A percentile compares a stretch with the other conserved stretches of the same genome.
phyloP scores from a whole-genome alignment of 2,888 invertebrate genomes.

The Strigamia crassipes region DNA sequence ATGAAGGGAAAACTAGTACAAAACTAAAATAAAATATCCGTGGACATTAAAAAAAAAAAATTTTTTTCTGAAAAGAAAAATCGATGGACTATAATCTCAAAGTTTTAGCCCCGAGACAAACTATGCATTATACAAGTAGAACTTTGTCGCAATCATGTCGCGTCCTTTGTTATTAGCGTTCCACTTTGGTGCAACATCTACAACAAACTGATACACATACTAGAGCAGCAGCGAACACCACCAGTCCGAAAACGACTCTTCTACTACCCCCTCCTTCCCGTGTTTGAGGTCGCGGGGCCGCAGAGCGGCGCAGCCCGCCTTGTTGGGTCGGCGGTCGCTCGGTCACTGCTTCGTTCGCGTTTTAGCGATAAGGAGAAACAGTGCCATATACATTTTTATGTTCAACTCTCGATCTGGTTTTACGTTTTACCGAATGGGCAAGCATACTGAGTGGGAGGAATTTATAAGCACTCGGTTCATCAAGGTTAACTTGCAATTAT shows the following conservation, averaged over 20 bases:
- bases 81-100: too few species aligned
- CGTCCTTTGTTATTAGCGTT: not conserved
- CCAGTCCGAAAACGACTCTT: not conserved
- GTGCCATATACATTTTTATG: conserved; percentile 21
- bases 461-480: not conserved
- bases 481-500: conserved; percentile 6
- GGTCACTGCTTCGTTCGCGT: conserved; percentile 3
- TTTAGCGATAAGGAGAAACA: conserved; percentile 11
- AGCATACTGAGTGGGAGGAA: not conserved
- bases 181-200: not conserved
- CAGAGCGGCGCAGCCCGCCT: conserved; percentile 1
- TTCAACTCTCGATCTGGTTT: not conserved
- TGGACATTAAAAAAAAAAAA: not conserved
- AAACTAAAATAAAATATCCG: too few species aligned
- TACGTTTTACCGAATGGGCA: not conserved
- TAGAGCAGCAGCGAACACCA: not conserved
- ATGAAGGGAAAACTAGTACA: not conserved
- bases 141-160: not conserved
- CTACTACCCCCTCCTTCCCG: not conserved
- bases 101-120: too few species aligned
- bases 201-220: not conserved
- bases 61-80: too few species aligned
- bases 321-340: conserved; percentile 8
- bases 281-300: conserved; percentile 21
- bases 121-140: too few species aligned